A percentile compares a stretch with the other conserved stretches of the same genome.
Conservation (phyloP, 2,797 vertebrate species). For the Oophaga sylvatica region DNA sequence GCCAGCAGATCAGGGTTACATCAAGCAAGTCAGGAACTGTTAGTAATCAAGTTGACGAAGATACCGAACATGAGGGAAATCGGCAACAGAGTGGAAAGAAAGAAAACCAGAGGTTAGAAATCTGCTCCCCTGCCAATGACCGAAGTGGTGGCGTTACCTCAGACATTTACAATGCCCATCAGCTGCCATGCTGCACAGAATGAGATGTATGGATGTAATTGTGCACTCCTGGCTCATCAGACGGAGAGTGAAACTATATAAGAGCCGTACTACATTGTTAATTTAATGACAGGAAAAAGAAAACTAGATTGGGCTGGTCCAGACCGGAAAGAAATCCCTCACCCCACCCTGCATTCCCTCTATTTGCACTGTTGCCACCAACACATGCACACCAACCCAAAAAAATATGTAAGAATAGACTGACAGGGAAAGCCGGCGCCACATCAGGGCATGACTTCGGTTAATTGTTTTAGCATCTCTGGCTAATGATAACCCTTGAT, state of each 20-base stretch:
- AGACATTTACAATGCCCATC: constrained; percentile 21
- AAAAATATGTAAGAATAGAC: constrained; percentile 29
- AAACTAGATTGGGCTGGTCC: constrained; percentile 76
- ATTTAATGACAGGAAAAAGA: constrained; percentile 71
- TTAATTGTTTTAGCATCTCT: background rate
- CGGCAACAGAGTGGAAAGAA: background rate
- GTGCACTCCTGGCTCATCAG: background rate
- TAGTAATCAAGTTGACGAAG: background rate
- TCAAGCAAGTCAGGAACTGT: background rate
- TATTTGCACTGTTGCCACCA: constrained; percentile 49
- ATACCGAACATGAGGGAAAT: background rate
- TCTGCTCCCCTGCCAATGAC: background rate
- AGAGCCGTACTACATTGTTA: constrained; percentile 70
- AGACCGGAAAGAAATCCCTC: constrained; percentile 74
- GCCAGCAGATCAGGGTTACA: too few species aligned
- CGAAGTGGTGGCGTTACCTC: constrained; percentile 3
- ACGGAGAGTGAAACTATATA: constrained; percentile 56
- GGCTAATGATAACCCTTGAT: constrained; percentile 16
- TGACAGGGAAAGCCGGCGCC: background rate
- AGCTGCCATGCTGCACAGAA: background rate
- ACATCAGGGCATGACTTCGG: constrained; percentile 20
- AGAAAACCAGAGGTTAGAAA: background rate
- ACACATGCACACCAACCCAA: constrained; percentile 37
- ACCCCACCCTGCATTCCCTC: constrained; percentile 63
- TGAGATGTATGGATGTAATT: background rate